These are phyloP conservation scores for Octopus sinensis DNA, from an alignment of 1,140 invertebrate species.

Conservation along the genomic window DNA sequence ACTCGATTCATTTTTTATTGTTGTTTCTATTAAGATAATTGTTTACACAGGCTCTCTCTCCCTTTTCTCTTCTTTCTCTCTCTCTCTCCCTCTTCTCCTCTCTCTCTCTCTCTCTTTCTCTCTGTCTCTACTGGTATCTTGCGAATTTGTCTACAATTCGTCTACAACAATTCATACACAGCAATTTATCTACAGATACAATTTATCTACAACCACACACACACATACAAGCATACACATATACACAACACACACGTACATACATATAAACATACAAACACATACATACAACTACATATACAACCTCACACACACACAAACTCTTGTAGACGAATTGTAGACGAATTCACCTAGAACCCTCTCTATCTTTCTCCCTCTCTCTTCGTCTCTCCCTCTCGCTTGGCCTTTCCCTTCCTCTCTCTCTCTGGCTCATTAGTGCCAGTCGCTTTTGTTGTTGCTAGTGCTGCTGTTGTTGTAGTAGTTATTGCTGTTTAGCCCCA, in stretches of 20 bases:
- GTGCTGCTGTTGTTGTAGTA: not conserved
- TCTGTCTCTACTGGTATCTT: not conserved
- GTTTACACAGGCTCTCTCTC: not conserved
- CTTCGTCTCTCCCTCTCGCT: conserved; percentile 19
- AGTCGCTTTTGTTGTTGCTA: not conserved
- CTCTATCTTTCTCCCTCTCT: not conserved
- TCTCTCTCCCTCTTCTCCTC: conserved; percentile 21
- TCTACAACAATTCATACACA: not conserved
- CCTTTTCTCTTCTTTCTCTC: not conserved
- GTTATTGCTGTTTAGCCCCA: not conserved
- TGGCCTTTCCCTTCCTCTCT: not conserved
- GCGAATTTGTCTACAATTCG: not conserved
- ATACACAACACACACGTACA: not conserved
- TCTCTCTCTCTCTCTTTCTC: conserved; percentile 14
- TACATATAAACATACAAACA: not conserved
- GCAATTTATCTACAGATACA: not conserved
- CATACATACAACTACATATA: not conserved
- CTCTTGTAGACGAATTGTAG: not conserved
- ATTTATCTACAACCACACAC: not conserved
- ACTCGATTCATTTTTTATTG: too few relatives aligned
- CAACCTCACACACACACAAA: conserved; percentile 13
- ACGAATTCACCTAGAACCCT: not conserved
- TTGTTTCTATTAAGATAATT: too few relatives aligned
- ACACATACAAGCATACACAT: not conserved
- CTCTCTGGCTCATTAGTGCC: not conserved